phyloP scores from a whole-genome alignment of 23 tunicate genomes.

The Diplosoma virens region DNA sequence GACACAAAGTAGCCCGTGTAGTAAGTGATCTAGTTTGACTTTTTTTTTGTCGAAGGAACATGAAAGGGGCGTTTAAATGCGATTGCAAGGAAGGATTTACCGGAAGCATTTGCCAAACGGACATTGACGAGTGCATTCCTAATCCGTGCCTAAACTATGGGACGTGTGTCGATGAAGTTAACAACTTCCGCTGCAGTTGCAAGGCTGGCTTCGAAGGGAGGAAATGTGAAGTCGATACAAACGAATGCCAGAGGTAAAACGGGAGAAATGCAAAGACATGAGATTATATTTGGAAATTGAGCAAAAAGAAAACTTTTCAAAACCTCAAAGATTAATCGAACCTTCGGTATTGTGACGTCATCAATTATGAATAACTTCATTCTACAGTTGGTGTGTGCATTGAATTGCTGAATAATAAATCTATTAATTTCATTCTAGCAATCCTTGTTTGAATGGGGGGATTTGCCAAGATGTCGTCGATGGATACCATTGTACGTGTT shows the following conservation, averaged over 20 bases:
- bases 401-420: too few relatives aligned
- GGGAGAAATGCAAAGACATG: too few relatives aligned
- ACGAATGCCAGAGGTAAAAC: slow-evolving; percentile 44
- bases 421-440: too few relatives aligned
- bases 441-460: slow-evolving; percentile 25
- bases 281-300: too few relatives aligned
- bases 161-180: slow-evolving; percentile 34
- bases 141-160: slow-evolving; percentile 60
- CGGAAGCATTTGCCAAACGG: slow-evolving; percentile 44
- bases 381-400: too few relatives aligned
- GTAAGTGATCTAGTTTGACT: too few relatives aligned
- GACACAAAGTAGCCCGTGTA: too few relatives aligned
- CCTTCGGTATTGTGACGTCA: too few relatives aligned
- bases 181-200: slow-evolving; percentile 28
- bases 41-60: too few relatives aligned
- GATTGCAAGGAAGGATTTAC: slow-evolving; percentile 40
- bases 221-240: slow-evolving; percentile 24
- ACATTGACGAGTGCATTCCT: slow-evolving; percentile 44
- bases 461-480: slow-evolving; percentile 4
- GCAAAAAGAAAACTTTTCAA: too few relatives aligned
- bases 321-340: too few relatives aligned
- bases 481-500: slow-evolving; percentile 8
- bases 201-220: slow-evolving; percentile 29
- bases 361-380: too few relatives aligned
- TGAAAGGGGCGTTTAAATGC: slow-evolving; percentile 34